phyloP scores from a whole-genome alignment of 2,113 vertebrate species.

The Bombycilla garrulus region DNA sequence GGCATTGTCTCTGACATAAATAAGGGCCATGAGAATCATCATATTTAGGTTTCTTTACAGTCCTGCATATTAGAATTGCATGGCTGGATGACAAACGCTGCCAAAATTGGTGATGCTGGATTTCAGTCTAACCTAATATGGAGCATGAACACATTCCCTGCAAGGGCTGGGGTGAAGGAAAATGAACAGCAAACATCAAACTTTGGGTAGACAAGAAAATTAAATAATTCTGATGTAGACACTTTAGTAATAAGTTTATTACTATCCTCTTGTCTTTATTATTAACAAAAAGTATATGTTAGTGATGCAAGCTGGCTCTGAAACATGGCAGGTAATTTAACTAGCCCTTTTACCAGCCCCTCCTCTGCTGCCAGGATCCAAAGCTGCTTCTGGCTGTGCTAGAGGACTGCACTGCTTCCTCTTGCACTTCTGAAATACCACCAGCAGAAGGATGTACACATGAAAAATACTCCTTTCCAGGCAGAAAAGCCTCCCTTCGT shows the following conservation, averaged over 20 bases:
- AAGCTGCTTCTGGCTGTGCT: not conserved
- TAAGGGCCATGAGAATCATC: not conserved
- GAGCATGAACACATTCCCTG: not conserved
- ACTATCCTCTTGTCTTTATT: not conserved
- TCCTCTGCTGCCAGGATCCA: not conserved
- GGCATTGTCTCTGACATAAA: slow-evolving; percentile 15
- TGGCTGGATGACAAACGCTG: not conserved
- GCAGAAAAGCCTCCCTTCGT: not conserved
- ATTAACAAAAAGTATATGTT: not conserved
- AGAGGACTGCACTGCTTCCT: not conserved
- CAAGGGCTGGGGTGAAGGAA: not conserved
- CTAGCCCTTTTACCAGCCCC: not conserved
- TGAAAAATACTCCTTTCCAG: not conserved
- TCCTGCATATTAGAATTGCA: not conserved
- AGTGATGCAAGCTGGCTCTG: not conserved
- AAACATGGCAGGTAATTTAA: not conserved
- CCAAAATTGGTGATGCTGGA: not conserved
- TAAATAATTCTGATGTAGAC: not conserved
- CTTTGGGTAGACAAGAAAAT: not conserved
- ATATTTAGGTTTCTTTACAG: not conserved
- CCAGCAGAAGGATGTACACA: not conserved
- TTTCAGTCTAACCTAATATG: not conserved
- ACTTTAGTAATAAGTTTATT: not conserved
- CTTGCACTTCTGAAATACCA: not conserved
- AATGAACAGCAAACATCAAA: not conserved